Percentiles rank a stretch among this genome's conserved stretches.
phyloP scores from a whole-genome alignment of 2,113 vertebrate species.

The Emydura subglobosa region DNA sequence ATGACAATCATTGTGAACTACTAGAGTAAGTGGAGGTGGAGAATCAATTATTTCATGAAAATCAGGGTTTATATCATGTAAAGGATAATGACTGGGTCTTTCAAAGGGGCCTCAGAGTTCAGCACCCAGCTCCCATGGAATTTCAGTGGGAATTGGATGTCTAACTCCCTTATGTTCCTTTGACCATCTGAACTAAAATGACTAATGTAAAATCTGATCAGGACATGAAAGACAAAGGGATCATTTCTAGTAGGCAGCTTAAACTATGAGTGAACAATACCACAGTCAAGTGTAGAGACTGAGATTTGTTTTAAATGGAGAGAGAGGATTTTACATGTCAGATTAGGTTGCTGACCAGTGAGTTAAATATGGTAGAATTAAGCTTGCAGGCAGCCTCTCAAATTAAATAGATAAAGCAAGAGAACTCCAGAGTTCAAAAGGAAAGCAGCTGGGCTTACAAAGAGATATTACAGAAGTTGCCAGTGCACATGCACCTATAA shows the following conservation, averaged over 20 bases:
- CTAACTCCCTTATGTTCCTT: neutral
- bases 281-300: neutral
- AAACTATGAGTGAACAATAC: neutral
- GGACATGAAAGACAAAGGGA: neutral
- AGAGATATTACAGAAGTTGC: neutral
- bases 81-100: neutral
- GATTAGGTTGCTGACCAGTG: neutral
- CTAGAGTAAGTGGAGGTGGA: neutral
- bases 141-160: neutral
- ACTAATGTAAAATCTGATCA: constrained; percentile 1
- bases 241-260: neutral
- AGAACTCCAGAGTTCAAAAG: neutral
- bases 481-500: neutral
- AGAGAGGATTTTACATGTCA: neutral
- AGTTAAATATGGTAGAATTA: constrained; percentile 15
- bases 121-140: neutral
- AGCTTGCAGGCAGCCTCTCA: neutral
- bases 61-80: neutral
- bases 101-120: neutral
- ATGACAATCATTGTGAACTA: neutral
- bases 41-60: neutral
- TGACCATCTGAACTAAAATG: neutral
- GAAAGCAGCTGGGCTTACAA: neutral
- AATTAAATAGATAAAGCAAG: neutral
- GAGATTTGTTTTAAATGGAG: neutral